Evolutionary conservation across 2,113 vertebrate species (phyloP), one percentile per base, ranked within the genome.

Genomic region (Crotalus viridis): DNA sequence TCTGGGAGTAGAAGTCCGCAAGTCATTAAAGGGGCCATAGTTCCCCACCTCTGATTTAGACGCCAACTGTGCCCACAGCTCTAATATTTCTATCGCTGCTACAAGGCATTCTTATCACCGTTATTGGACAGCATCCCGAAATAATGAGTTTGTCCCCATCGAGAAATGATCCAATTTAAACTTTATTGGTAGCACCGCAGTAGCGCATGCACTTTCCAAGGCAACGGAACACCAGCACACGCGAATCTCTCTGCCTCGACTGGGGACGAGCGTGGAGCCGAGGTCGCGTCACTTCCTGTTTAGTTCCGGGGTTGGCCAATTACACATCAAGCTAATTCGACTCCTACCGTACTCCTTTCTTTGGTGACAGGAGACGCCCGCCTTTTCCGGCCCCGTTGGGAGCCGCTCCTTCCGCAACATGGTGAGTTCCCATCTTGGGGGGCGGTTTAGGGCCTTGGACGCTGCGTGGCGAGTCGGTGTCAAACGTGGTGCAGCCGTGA

Each of bases 361-460:
- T 90, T 93, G 89, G 56, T 54, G 74, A 86, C 74, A 43, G n/a
- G 28, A 61, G 55, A 15, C 26, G n/a, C 87, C 92, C 52, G 43
- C 89, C 92, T 64, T 64, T 93, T 93, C 89, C 89, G 81, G 54
- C 55, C 92, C 88, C 88, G n/a, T 61, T 85, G 56, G 89, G 46
- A 64, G 89, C 92, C 56, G 22, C 74, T 54, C 19, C 74, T 90
- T 61, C 56, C 56, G 86, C 81, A 90, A 93, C 2, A 93, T 93
- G 92, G 92, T 93, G 89, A 93, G 92, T 55, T 87, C n/a, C 46
- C 0, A 61, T 28, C 1, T 85, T 87, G 22, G 3, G 2, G 15
- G n/a, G 26, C 0, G 51, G 10, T 8, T 26, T 46, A 3, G 69
- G 55, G 55, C 43, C 7, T 19, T 6, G 33, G 19, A 17, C 3